Evolutionary conservation across 2,888 invertebrate species (phyloP).

Genomic region (Chromoteleia sp.): DNA sequence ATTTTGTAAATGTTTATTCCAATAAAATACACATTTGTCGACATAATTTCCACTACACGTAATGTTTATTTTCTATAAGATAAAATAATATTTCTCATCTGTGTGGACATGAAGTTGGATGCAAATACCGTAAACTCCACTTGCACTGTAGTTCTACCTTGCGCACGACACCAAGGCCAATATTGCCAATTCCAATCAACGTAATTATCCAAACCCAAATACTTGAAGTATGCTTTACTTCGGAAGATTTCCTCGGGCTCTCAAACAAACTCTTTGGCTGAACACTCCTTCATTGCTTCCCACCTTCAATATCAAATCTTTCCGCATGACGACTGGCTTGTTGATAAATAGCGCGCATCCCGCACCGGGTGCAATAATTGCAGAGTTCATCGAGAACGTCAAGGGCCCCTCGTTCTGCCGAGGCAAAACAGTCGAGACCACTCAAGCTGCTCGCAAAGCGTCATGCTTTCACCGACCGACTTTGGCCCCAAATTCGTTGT

Average conservation of each 20-base stretch:
- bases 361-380: conserved; percentile 62
- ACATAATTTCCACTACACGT: no score
- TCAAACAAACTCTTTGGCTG: conserved; percentile 15
- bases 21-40: no score
- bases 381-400: conserved; percentile 65
- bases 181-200: conserved; percentile 47
- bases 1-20: no score
- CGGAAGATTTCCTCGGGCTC: conserved; percentile 29
- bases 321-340: conserved; percentile 21
- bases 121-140: conserved; percentile 16
- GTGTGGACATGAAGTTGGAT: not conserved
- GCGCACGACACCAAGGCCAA: conserved; percentile 32
- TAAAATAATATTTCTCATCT: not conserved
- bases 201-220: conserved; percentile 54
- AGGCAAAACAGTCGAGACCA: conserved; percentile 37
- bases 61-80: not conserved
- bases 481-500: conserved; percentile 80
- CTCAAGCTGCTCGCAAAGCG: conserved; percentile 80
- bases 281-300: conserved; percentile 15
- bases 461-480: conserved; percentile 21
- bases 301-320: conserved; percentile 33
- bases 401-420: conserved; percentile 17
- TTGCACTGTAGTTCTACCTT: conserved; percentile 2
- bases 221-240: conserved; percentile 22
- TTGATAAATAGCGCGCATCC: conserved; percentile 24